Evolutionary conservation across 1,140 invertebrate genomes (phyloP), one percentile per base, ranked within the genome.

Genomic region (Pissodes strobi): DNA sequence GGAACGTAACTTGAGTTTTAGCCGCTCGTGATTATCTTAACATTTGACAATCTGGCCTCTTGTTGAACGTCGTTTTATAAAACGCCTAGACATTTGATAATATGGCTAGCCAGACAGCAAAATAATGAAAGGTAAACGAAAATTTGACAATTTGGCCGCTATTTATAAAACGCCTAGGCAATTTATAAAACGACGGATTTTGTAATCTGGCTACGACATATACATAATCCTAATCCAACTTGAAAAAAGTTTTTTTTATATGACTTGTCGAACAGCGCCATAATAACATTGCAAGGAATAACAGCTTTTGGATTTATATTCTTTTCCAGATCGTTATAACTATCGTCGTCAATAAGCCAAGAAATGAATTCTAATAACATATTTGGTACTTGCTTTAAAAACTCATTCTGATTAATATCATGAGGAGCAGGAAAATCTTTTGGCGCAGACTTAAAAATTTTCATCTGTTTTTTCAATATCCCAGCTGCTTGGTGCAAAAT

Each of bases 191-290:
- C n/a, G n/a, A n/a, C n/a, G n/a, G n/a, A n/a, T n/a, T n/a, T n/a
- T n/a, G n/a, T n/a, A n/a, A n/a, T n/a, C n/a, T n/a, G n/a, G n/a
- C n/a, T n/a, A n/a, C n/a, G n/a, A 21, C 41, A 57, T 17, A 57
- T 12, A 43, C 41, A 22, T 21, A 57, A 43, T 13, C 53, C 53
- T 6, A 57, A 34, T 15, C 53, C 53, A 25, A 57, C 38, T n/a
- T 57, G 53, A 57, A 57, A 57, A 10, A 34, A 41, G 23, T 57
- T 45, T 52, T 23, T 52, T 15, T 22, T 57, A 43, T 43, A 18
- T 18, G 3, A 41, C 21, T 39, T 41, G 23, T 57, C 38, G 21
- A 41, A 57, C n/a, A 41, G 21, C 4, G 3, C 8, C 45, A 48
- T 48, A 48, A 48, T 48, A 22, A 48, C 19, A 22, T 48, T 21